These are phyloP conservation scores for Gadopsis marmoratus DNA, from an alignment of 2,797 vertebrate species.

Conservation along the genomic window DNA sequence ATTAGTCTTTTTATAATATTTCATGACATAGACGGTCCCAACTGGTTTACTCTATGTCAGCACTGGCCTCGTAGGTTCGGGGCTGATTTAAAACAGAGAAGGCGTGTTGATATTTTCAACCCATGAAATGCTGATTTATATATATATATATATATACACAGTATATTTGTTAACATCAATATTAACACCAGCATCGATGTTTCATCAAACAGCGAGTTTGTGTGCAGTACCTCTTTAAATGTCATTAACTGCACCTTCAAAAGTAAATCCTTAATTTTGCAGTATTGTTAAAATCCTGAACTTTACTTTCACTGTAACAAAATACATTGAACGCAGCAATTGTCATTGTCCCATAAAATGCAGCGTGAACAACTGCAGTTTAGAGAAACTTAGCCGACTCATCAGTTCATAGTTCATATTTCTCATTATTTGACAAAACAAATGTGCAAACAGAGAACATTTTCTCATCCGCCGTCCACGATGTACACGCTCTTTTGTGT, in stretches of 20 bases:
- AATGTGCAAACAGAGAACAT: neutral
- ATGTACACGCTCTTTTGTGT: neutral
- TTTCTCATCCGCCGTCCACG: conserved; percentile 4
- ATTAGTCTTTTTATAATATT: too few relatives aligned
- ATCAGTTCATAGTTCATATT: neutral
- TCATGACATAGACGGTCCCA: too few relatives aligned
- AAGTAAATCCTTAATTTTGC: neutral
- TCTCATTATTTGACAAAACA: neutral
- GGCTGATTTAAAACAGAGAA: too few relatives aligned
- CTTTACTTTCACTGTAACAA: neutral
- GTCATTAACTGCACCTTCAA: neutral
- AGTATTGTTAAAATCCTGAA: neutral
- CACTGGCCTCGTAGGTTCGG: too few relatives aligned
- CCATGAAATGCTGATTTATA: too few relatives aligned
- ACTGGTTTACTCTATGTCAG: too few relatives aligned
- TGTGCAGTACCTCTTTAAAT: too few relatives aligned
- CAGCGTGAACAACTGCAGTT: neutral
- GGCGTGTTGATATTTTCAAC: too few relatives aligned
- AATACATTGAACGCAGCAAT: neutral
- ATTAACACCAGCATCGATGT: too few relatives aligned
- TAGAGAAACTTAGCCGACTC: neutral
- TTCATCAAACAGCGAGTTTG: too few relatives aligned
- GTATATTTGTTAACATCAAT: too few relatives aligned
- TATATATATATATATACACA: too few relatives aligned
- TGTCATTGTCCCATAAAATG: neutral